Percentiles rank a stretch among this genome's conserved stretches.
phyloP scores from a whole-genome alignment of 2,113 vertebrate species.

The Prunella fulvescens region DNA sequence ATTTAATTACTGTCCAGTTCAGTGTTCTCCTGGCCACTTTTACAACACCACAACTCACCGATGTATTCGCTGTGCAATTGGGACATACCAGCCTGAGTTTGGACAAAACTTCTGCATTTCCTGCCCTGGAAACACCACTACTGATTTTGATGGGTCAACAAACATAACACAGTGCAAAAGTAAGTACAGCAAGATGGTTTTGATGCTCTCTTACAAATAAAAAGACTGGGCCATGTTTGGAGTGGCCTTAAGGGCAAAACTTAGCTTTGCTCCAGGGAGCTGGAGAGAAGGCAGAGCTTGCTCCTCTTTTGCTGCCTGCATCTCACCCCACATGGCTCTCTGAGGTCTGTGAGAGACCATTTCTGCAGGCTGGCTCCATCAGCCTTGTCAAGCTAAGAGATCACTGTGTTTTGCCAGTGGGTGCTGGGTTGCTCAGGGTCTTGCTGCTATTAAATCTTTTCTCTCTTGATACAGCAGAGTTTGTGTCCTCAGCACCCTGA shows the following conservation, averaged over 20 bases:
- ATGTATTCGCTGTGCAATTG: conserved; percentile 88
- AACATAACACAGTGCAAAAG: conserved; percentile 97
- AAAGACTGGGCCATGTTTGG: background rate
- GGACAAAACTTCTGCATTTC: conserved; percentile 90
- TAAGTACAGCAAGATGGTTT: conserved; percentile 60
- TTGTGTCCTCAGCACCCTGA: background rate
- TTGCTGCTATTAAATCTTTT: background rate
- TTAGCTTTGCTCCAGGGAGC: background rate
- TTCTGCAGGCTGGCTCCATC: background rate
- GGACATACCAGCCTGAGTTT: conserved; percentile 91
- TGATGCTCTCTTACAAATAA: background rate
- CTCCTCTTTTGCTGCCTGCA: background rate
- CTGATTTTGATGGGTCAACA: conserved; percentile 96
- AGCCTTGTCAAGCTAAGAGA: background rate
- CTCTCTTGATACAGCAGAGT: background rate
- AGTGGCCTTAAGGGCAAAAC: background rate
- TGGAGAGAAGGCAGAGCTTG: background rate
- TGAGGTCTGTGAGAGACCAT: background rate
- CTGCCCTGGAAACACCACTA: conserved; percentile 95
- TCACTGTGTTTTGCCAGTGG: background rate
- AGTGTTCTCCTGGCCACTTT: conserved; percentile 96
- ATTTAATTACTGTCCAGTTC: conserved; percentile 75
- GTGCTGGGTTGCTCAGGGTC: background rate
- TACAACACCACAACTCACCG: conserved; percentile 95
- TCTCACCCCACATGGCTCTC: background rate